Evolutionary conservation across 2,888 invertebrate species (phyloP).

Genomic region (Phytoseiulus persimilis): DNA sequence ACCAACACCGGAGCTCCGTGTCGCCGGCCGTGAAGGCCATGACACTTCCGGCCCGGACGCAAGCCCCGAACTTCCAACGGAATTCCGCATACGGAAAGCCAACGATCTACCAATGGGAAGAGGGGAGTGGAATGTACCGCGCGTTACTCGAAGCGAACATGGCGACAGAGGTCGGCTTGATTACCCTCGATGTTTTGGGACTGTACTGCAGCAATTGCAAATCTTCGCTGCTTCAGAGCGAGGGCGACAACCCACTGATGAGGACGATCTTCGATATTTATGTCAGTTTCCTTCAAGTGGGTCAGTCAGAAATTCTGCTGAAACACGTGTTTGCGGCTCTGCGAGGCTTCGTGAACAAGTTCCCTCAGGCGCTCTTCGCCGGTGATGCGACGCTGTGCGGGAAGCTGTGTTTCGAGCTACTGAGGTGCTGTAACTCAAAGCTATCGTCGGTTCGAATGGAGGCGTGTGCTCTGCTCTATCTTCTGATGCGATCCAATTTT

Average conservation of each 20-base stretch:
- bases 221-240: conserved; percentile 54
- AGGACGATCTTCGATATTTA: conserved; percentile 61
- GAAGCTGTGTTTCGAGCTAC: conserved; percentile 64
- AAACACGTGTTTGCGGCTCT: conserved; percentile 85
- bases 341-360: conserved; percentile 82
- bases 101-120: not conserved
- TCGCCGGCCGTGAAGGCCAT: conserved; percentile 57
- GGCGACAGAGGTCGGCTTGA: conserved; percentile 78
- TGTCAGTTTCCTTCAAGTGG: conserved; percentile 57
- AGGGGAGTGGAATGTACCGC: conserved; percentile 52
- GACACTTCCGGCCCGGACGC: conserved; percentile 75
- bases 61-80: conserved; percentile 62
- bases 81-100: conserved; percentile 10
- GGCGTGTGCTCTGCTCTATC: conserved; percentile 79
- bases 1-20: conserved; percentile 55
- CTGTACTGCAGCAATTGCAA: conserved; percentile 71
- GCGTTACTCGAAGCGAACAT: conserved; percentile 69
- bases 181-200: conserved; percentile 75
- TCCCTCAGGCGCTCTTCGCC: conserved; percentile 71
- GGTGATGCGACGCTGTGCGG: conserved; percentile 71
- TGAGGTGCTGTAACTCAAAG: conserved; percentile 76
- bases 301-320: conserved; percentile 80
- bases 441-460: conserved; percentile 75
- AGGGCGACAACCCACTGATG: conserved; percentile 67
- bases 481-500: conserved; percentile 87